Conservation (phyloP, 2,888 invertebrate genomes). For the Parnassius glacialis region DNA sequence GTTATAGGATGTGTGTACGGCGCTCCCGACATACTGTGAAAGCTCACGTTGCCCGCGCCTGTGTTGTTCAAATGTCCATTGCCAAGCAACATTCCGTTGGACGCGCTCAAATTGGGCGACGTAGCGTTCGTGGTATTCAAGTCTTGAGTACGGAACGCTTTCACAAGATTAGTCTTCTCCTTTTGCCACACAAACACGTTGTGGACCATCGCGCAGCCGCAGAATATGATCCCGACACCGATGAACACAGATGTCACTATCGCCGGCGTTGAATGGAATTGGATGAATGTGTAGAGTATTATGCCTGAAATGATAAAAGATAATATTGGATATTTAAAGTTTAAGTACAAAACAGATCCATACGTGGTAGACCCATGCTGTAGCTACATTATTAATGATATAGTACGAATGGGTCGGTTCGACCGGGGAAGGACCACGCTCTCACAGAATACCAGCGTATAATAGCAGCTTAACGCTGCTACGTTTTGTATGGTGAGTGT, state of each 20-base stretch:
- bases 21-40: slow-evolving; percentile 61
- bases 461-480: no score
- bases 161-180: slow-evolving; percentile 92
- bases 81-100: slow-evolving; percentile 63
- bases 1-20: slow-evolving; percentile 74
- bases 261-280: slow-evolving; percentile 95
- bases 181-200: slow-evolving; percentile 97
- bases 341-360: no score
- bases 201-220: slow-evolving; percentile 96
- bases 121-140: slow-evolving; percentile 47
- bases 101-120: slow-evolving; percentile 52
- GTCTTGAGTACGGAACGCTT: slow-evolving; percentile 75
- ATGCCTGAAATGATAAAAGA: slow-evolving; percentile 83
- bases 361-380: no score
- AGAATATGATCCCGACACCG: slow-evolving; percentile 94
- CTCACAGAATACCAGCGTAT: no score
- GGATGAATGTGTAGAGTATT: slow-evolving; percentile 95
- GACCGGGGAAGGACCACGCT: no score
- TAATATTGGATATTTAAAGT: background rate
- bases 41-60: slow-evolving; percentile 61
- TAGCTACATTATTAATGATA: no score
- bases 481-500: no score
- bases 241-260: slow-evolving; percentile 94
- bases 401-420: no score
- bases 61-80: slow-evolving; percentile 71